Evolutionary conservation across 2,113 vertebrate species (phyloP).

Genomic region (Oceanodroma tethys): DNA sequence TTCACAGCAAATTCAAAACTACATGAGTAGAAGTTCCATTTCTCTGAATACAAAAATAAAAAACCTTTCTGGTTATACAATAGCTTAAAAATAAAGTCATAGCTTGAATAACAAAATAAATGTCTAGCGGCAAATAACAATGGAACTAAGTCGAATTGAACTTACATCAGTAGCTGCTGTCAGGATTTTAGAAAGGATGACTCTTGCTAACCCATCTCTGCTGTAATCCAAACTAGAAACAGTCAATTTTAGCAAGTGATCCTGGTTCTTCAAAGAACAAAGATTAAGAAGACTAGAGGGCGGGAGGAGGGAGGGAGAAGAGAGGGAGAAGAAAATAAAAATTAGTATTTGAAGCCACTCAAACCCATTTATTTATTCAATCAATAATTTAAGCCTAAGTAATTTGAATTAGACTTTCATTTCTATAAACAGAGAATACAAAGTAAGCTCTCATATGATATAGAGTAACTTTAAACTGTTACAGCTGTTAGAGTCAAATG

Average conservation of each 20-base stretch:
- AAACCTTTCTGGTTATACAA: background rate
- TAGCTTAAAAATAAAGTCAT: background rate
- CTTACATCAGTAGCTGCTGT: slow-evolving; percentile 95
- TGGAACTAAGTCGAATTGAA: background rate
- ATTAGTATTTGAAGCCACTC: background rate
- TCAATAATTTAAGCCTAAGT: background rate
- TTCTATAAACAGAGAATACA: background rate
- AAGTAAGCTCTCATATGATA: background rate
- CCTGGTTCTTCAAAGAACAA: slow-evolving; percentile 96
- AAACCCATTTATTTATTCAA: background rate
- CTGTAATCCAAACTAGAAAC: slow-evolving; percentile 97
- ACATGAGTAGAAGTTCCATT: background rate
- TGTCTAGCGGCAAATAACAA: background rate
- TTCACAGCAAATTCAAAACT: background rate
- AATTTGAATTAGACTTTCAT: background rate
- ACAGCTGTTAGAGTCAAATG: background rate
- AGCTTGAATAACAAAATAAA: background rate
- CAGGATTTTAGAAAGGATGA: slow-evolving; percentile 96
- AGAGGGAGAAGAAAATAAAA: background rate
- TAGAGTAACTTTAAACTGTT: background rate
- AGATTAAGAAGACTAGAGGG: slow-evolving; percentile 88
- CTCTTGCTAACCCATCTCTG: slow-evolving; percentile 92
- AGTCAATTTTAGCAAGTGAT: slow-evolving; percentile 92
- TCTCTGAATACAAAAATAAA: background rate
- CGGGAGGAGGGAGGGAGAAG: rapidly evolving